Evolutionary conservation across 2,888 invertebrate species (phyloP), one percentile per base, ranked within the genome.

Genomic region (Ennomos fuscantarius): DNA sequence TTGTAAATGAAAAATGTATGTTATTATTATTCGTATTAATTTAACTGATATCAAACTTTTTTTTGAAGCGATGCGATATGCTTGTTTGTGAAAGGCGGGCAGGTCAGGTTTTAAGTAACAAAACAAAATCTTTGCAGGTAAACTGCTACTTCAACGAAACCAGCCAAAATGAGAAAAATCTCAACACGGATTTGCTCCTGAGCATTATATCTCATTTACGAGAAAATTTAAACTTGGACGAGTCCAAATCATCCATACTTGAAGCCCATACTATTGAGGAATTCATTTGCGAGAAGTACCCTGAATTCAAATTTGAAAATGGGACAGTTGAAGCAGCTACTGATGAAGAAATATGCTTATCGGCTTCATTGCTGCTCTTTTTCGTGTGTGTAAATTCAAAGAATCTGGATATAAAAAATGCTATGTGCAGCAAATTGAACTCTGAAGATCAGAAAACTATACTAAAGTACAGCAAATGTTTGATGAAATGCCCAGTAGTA

Each of bases 311-410:
- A 74, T 89, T 91, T 74, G 78, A 82, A 71, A 82, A 82, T 76
- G 83, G 85, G 49, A 78, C 81, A 36, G 67, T 79, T 13, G 76
- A 82, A 54, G 77, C 82, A 0, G 55, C 59, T 1, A 74, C 67
- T 41, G 86, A 85, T 9, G 81, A 84, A 8, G 89, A 93, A 46
- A 69, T 87, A 15, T 79, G 88, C 55, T 74, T 91, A 35, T 83
- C 84, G 6, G 90, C 93, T n/a, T 93, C 93, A 0, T 74, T 94
- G 40, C 75, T 94, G 39, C 77, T 94, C 3, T 85, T 87, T 44
- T 92, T 92, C 79, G 86, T 93, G 31, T 93, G 93, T 73, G 87
- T 92, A 9, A 90, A 87, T 63, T 90, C 93, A 9, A 93, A 93
- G 65, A 89, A 93, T 72, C 82, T 89, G n/a, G 77, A 87, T 52